These are phyloP conservation scores for Sinopyrophorus schimmeli DNA, from an alignment of 2,888 invertebrate species.

Conservation along the genomic window DNA sequence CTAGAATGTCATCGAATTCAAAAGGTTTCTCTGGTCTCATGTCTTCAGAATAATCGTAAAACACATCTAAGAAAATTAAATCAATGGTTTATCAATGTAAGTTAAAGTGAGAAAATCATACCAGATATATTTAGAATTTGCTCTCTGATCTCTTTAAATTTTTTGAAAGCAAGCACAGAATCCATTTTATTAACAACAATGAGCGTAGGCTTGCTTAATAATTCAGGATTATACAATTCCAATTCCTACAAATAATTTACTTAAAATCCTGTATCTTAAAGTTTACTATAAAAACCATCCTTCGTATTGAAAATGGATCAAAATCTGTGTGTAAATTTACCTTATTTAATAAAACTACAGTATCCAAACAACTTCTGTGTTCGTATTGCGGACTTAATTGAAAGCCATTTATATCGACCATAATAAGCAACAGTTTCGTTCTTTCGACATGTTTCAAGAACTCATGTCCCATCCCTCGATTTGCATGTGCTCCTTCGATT, in stretches of 20 bases:
- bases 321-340: too few relatives aligned
- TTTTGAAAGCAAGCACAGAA: slow-evolving; percentile 65
- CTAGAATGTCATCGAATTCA: slow-evolving; percentile 75
- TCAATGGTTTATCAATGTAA: too few relatives aligned
- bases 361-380: slow-evolving; percentile 78
- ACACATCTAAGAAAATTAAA: too few relatives aligned
- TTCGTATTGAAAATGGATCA: slow-evolving; percentile 28
- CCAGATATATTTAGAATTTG: slow-evolving; percentile 62
- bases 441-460: slow-evolving; percentile 94
- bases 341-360: slow-evolving; percentile 82
- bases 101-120: too few relatives aligned
- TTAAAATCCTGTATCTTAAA: not conserved
- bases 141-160: slow-evolving; percentile 62
- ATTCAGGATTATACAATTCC: slow-evolving; percentile 84
- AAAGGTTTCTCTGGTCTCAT: slow-evolving; percentile 69
- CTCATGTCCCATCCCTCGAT: slow-evolving; percentile 80
- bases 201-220: slow-evolving; percentile 82
- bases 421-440: slow-evolving; percentile 82
- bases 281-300: not conserved
- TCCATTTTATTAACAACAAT: slow-evolving; percentile 92
- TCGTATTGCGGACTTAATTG: slow-evolving; percentile 71
- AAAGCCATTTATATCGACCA: slow-evolving; percentile 92
- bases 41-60: slow-evolving; percentile 64
- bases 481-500: slow-evolving; percentile 92
- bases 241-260: slow-evolving; percentile 69